phyloP scores from a whole-genome alignment of 2,113 vertebrate genomes.

The Eurystomus gularis region DNA sequence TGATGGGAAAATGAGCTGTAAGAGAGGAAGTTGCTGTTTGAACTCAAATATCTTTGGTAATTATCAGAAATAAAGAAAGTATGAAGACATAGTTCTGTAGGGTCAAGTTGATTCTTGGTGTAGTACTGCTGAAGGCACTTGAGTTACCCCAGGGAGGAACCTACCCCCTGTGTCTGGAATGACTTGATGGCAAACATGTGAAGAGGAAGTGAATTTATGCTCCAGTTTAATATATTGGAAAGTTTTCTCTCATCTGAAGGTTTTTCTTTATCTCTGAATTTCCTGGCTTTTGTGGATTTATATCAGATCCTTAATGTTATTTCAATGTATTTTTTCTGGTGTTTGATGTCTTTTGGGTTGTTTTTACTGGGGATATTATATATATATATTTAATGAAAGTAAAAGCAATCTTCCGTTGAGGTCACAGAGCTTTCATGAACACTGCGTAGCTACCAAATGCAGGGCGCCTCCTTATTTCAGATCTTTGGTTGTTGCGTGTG shows the following conservation, averaged over 20 bases:
- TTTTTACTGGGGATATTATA: conserved; percentile 51
- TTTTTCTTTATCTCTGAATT: conserved; percentile 68
- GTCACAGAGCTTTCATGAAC: not conserved
- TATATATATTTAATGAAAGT: conserved; percentile 45
- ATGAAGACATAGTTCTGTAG: not conserved
- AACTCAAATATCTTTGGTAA: conserved; percentile 21
- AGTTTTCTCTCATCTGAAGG: conserved; percentile 46
- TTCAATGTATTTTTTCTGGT: conserved; percentile 47
- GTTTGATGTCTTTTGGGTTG: conserved; percentile 57
- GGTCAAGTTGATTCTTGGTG: not conserved
- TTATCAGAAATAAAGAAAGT: conserved; percentile 26
- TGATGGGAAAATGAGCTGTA: not conserved
- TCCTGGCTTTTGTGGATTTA: conserved; percentile 68
- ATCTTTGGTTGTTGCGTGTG: not conserved
- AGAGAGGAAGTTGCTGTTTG: conserved; percentile 25
- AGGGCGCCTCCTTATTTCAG: not conserved
- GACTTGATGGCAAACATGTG: conserved; percentile 55
- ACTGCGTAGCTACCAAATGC: not conserved
- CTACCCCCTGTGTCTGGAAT: conserved; percentile 31
- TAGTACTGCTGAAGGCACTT: conserved; percentile 16
- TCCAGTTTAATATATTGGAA: conserved; percentile 60
- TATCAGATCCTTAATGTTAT: conserved; percentile 62
- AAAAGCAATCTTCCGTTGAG: conserved; percentile 41
- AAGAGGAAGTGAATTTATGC: conserved; percentile 58
- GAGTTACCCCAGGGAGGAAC: conserved; percentile 6